phyloP scores from a whole-genome alignment of 2,113 vertebrate genomes.

The Gadus macrocephalus region DNA sequence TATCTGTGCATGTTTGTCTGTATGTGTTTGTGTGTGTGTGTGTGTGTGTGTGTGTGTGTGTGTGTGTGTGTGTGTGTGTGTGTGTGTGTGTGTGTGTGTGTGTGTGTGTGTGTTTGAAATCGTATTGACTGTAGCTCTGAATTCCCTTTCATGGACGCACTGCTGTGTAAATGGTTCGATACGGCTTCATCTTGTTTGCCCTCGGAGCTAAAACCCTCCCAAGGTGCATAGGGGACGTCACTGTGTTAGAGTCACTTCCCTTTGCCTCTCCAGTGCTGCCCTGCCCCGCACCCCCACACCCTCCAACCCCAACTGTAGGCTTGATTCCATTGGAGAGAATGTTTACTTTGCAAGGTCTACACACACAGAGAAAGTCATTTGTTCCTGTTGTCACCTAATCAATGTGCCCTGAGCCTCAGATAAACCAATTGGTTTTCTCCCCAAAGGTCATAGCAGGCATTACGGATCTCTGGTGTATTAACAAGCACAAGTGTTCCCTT shows the following conservation, averaged over 20 bases:
- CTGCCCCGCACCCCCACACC: neutral
- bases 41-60: neutral
- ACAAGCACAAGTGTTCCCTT: conserved; percentile 21
- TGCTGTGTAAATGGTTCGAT: conserved; percentile 44
- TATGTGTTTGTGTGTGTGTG: too few species aligned
- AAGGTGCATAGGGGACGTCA: conserved; percentile 34
- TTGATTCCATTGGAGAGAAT: conserved; percentile 19
- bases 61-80: neutral
- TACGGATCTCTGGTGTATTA: conserved; percentile 41
- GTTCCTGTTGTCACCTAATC: conserved; percentile 67
- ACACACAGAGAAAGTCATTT: conserved; percentile 57
- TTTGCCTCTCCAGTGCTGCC: neutral
- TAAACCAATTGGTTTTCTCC: conserved; percentile 43
- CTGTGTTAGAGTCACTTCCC: neutral
- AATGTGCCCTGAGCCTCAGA: conserved; percentile 57
- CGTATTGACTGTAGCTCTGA: conserved; percentile 26
- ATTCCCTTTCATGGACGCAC: conserved; percentile 24
- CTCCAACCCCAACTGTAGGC: conserved; percentile 24
- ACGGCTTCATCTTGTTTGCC: conserved; percentile 38
- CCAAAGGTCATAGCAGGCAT: conserved; percentile 54
- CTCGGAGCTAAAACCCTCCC: conserved; percentile 21
- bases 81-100: conserved; percentile 10
- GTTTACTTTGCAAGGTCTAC: conserved; percentile 47
- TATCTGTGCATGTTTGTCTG: neutral
- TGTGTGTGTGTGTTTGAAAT: conserved; percentile 17